A percentile compares a stretch with the other conserved stretches of the same genome.
phyloP scores from a whole-genome alignment of 2,888 invertebrate species.

The Strigamia transsilvanica region DNA sequence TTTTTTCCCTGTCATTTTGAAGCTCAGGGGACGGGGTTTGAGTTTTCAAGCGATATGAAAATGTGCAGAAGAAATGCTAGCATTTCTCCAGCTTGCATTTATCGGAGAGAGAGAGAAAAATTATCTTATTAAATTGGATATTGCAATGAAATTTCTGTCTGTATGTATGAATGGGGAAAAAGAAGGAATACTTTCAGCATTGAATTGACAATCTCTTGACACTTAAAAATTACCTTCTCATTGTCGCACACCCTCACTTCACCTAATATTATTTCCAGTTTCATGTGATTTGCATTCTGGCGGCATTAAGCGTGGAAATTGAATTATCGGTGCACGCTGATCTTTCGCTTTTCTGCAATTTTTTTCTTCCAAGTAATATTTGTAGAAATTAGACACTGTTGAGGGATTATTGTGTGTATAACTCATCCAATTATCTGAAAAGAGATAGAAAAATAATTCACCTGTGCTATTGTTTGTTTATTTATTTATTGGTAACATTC shows the following conservation, averaged over 20 bases:
- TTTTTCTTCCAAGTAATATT: background rate
- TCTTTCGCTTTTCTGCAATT: background rate
- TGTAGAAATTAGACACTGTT: background rate
- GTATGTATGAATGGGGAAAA: background rate
- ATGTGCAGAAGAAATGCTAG: no score
- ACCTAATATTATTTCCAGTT: background rate
- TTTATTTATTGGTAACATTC: no score
- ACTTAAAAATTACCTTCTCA: background rate
- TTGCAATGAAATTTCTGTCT: background rate
- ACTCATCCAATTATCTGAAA: no score
- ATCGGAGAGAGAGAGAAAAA: no score
- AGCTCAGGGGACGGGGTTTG: background rate
- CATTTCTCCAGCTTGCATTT: no score
- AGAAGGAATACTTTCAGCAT: background rate
- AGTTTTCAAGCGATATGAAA: background rate
- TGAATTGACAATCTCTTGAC: background rate
- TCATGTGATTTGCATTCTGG: constrained; percentile 9
- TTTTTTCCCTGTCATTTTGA: background rate
- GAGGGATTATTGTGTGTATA: no score
- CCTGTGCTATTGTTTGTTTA: no score
- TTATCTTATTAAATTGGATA: background rate
- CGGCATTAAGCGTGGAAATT: background rate
- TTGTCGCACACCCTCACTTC: background rate
- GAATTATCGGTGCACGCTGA: background rate
- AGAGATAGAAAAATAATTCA: background rate